A percentile compares a stretch with the other conserved stretches of the same genome.
Conservation (phyloP, 1,140 invertebrate genomes). For the Ruditapes philippinarum region DNA sequence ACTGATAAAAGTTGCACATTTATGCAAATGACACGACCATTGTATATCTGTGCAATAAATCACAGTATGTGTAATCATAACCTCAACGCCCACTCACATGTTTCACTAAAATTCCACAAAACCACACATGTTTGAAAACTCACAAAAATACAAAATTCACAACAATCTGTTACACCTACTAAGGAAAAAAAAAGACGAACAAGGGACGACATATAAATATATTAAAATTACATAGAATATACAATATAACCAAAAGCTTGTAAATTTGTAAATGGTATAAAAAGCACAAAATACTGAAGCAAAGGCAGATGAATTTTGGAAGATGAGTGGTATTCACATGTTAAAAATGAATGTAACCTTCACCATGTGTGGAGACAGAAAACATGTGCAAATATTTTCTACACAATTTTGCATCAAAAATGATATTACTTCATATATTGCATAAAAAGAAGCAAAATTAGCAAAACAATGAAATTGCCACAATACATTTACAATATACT, state of each 20-base stretch:
- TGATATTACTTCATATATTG: not conserved
- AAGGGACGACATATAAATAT: not conserved
- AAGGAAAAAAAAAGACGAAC: too few species aligned
- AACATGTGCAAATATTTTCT: not conserved
- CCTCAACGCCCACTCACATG: not conserved
- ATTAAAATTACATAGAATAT: not conserved
- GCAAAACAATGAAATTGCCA: not conserved
- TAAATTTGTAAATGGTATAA: not conserved
- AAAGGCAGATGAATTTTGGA: not conserved
- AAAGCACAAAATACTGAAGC: not conserved
- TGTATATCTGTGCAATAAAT: not conserved
- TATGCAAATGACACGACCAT: not conserved
- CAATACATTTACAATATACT: not conserved
- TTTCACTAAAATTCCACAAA: not conserved
- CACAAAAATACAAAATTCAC: not conserved
- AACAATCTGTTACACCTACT: not conserved
- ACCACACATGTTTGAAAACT: not conserved
- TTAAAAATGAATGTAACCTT: conserved; percentile 19
- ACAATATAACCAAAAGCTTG: not conserved
- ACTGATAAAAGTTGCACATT: not conserved
- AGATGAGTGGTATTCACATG: conserved; percentile 7
- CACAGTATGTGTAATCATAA: not conserved
- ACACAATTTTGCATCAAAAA: not conserved
- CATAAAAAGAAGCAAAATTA: not conserved
- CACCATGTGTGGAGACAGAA: not conserved